Base-by-base conservation (phyloP, 2,888 invertebrate species). In the Diachrysia chrysitis region DNA sequence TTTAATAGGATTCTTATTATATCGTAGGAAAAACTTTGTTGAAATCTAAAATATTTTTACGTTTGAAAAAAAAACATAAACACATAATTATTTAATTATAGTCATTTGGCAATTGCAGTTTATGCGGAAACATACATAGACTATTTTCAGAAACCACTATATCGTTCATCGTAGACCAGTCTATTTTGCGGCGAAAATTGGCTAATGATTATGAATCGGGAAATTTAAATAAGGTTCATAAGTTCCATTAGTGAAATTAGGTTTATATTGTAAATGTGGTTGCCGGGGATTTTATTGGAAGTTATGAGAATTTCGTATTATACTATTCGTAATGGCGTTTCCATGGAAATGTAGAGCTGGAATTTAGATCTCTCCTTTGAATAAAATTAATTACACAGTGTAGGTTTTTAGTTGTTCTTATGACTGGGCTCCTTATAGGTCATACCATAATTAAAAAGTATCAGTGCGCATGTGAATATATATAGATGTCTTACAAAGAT, bases 151-250 rank as follows among this genome's bases (percentile, higher is more conserved):
- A 42, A 42, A 19, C 19, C 10, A 17, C 46, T 46, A 17, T n/a
- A n/a, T n/a, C n/a, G 14, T 25, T 25, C 46, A 46, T 9, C 32
- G 29, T 53, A 14, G 23, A 21, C 35, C 14, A 64, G 64, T 60
- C 65, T 16, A 21, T 59, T 76, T 64, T 72, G 75, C 48, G 79
- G 69, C 66, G 48, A 21, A 54, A 71, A 66, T 64, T 55, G 23
- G 64, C 62, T 66, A 69, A 71, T 76, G 59, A 78, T 76, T 71
- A 73, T 67, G 55, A 68, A 80, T 64, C 62, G 51, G n/a, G 10
- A 42, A 63, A 71, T 76, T 73, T 66, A 68, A 78, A 78, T 65
- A 63, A 58, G 60, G 71, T 53, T 72, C 46, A 70, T 67, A 66
- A 66, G 66, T 66, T 80, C 54, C 63, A 75, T 76, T 66, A 54